Conservation (phyloP, 1,140 invertebrate species). For the Yoshiicerus persimilis region DNA sequence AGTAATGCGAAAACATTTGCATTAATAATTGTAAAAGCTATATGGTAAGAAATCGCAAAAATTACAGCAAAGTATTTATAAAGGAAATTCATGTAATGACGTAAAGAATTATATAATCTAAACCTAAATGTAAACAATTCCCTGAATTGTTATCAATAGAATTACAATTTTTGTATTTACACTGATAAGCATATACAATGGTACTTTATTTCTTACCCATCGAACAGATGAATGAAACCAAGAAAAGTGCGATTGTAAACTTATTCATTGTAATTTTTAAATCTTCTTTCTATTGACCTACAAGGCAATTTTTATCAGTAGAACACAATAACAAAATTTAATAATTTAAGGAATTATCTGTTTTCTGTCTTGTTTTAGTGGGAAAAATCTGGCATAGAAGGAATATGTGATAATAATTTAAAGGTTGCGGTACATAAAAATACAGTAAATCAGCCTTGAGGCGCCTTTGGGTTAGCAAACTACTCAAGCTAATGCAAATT, state of each 20-base stretch:
- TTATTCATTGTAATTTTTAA: neutral
- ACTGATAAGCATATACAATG: too few relatives aligned
- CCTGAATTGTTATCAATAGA: too few relatives aligned
- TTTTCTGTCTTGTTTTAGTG: neutral
- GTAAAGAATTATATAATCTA: too few relatives aligned
- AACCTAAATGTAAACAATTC: too few relatives aligned
- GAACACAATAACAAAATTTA: neutral
- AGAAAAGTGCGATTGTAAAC: neutral
- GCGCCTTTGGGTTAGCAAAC: neutral
- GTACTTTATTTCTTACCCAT: neutral
- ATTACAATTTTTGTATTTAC: too few relatives aligned
- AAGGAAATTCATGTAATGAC: too few relatives aligned
- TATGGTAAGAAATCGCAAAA: too few relatives aligned
- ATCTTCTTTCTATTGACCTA: too few relatives aligned
- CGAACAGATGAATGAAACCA: neutral
- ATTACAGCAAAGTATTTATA: too few relatives aligned
- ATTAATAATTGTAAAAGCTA: too few relatives aligned
- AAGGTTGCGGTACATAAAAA: neutral
- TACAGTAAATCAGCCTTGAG: neutral
- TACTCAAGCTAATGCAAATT: neutral
- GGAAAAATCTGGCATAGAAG: neutral
- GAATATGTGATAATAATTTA: neutral
- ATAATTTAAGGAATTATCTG: neutral
- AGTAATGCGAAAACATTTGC: too few relatives aligned
- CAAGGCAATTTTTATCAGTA: neutral